phyloP scores from a whole-genome alignment of 1,140 invertebrate species.

The Chymomyza costata region DNA sequence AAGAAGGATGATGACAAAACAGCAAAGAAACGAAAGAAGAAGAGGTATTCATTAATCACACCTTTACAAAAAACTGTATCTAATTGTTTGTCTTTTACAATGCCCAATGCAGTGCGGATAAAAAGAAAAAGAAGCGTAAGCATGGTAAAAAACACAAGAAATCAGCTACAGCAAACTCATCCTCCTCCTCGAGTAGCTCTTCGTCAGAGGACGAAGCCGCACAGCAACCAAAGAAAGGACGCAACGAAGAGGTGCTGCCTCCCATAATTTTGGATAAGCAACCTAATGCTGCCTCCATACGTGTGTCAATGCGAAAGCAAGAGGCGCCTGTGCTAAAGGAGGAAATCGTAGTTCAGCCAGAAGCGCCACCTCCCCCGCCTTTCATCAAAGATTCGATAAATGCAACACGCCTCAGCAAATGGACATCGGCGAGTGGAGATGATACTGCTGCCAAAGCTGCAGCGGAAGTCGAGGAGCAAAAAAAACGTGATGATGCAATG shows the following conservation, averaged over 20 bases:
- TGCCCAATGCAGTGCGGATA: conserved; percentile 34
- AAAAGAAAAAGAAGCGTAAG: conserved; percentile 79
- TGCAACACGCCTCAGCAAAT: conserved; percentile 54
- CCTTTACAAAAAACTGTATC: not conserved
- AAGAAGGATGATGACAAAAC: conserved; percentile 73
- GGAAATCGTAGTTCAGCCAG: conserved; percentile 13
- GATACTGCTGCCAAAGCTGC: conserved; percentile 17
- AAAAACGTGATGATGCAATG: conserved; percentile 76
- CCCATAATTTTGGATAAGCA: too few species aligned
- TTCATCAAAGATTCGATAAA: conserved; percentile 41
- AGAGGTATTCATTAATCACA: conserved; percentile 36
- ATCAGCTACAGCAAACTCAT: conserved; percentile 67
- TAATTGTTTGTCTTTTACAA: not conserved
- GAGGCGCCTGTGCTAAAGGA: conserved; percentile 67
- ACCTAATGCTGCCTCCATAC: conserved; percentile 80
- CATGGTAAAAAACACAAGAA: conserved; percentile 78
- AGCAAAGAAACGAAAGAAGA: conserved; percentile 66
- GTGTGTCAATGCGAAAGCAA: conserved; percentile 83
- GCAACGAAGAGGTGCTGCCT: conserved; percentile 73
- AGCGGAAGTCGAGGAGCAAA: conserved; percentile 49
- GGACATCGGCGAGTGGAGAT: conserved; percentile 37
- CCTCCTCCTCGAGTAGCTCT: conserved; percentile 56
- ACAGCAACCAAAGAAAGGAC: conserved; percentile 70
- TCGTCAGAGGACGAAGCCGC: conserved; percentile 75
- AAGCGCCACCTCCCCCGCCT: conserved; percentile 47